Evolutionary conservation across 2,113 vertebrate genomes (phyloP).

Genomic region (Telmatochromis sp.): DNA sequence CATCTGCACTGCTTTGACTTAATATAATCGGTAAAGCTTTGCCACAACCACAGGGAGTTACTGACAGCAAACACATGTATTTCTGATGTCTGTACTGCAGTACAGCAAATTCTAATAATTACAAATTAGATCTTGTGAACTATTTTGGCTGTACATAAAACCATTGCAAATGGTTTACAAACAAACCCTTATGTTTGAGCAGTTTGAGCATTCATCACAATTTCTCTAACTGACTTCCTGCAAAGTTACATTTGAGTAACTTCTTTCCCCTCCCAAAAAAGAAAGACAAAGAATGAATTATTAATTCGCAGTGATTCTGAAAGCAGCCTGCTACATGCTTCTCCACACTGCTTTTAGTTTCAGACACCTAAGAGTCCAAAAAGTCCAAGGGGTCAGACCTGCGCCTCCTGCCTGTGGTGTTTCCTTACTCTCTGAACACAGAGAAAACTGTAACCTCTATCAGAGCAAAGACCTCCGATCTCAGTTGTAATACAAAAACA

Average conservation of each 20-base stretch:
- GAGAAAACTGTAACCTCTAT: background rate
- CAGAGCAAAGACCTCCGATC: background rate
- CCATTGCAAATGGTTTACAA: background rate
- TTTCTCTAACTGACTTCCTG: background rate
- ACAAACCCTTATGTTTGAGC: background rate
- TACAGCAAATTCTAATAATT: background rate
- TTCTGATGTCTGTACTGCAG: background rate
- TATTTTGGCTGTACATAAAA: background rate
- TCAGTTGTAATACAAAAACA: background rate
- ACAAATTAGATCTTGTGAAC: background rate
- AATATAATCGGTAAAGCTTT: background rate
- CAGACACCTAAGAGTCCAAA: background rate
- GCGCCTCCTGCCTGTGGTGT: background rate
- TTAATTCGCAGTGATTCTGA: background rate
- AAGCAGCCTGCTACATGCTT: background rate
- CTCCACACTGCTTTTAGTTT: background rate
- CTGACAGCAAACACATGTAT: background rate
- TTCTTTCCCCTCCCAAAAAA: background rate
- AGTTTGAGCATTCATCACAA: background rate
- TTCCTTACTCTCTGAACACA: slow-evolving; percentile 26
- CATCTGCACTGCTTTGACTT: background rate
- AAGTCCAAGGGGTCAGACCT: background rate
- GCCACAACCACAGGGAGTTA: background rate
- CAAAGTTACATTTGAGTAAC: background rate
- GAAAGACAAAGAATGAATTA: background rate